phyloP scores from a whole-genome alignment of 2,888 invertebrate genomes.

The Xiphydria camelus region DNA sequence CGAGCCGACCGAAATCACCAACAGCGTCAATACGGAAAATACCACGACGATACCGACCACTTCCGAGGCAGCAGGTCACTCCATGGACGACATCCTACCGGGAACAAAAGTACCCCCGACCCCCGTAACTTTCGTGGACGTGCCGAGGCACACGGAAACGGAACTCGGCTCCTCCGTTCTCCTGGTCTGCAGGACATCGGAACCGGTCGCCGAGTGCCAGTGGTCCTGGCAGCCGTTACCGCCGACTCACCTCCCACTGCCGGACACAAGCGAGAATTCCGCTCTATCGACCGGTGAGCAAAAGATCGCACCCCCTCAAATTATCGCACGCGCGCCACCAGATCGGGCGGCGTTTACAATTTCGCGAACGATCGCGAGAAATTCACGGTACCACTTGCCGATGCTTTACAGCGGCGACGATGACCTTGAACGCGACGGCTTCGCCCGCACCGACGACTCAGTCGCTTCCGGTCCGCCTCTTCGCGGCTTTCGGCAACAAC shows the following conservation, averaged over 20 bases:
- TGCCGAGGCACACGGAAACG: slow-evolving; percentile 44
- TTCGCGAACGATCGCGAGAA: not conserved
- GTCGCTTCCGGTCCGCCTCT: slow-evolving; percentile 46
- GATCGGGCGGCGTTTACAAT: too few relatives aligned
- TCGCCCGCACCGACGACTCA: slow-evolving; percentile 31
- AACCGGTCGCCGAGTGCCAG: slow-evolving; percentile 49
- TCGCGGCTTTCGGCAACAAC: slow-evolving; percentile 53
- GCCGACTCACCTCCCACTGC: slow-evolving; percentile 47
- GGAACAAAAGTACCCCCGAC: slow-evolving; percentile 33
- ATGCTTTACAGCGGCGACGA: slow-evolving; percentile 30
- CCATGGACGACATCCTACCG: slow-evolving; percentile 43
- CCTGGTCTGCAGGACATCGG: slow-evolving; percentile 45
- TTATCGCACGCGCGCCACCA: too few relatives aligned
- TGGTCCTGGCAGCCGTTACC: slow-evolving; percentile 54
- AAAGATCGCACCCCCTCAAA: too few relatives aligned
- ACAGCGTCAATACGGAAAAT: slow-evolving; percentile 14
- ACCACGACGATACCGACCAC: slow-evolving; percentile 20
- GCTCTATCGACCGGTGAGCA: slow-evolving; percentile 15
- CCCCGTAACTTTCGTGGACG: slow-evolving; percentile 41
- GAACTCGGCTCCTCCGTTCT: slow-evolving; percentile 47
- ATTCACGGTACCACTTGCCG: too few relatives aligned
- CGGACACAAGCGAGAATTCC: slow-evolving; percentile 39
- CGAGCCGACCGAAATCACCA: slow-evolving; percentile 20
- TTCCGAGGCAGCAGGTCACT: slow-evolving; percentile 29
- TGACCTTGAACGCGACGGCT: slow-evolving; percentile 30